Percentiles rank a stretch among this genome's conserved stretches.
Evolutionary conservation across 2,888 invertebrate species (phyloP).

Genomic region (Eubasilissa splendida): DNA sequence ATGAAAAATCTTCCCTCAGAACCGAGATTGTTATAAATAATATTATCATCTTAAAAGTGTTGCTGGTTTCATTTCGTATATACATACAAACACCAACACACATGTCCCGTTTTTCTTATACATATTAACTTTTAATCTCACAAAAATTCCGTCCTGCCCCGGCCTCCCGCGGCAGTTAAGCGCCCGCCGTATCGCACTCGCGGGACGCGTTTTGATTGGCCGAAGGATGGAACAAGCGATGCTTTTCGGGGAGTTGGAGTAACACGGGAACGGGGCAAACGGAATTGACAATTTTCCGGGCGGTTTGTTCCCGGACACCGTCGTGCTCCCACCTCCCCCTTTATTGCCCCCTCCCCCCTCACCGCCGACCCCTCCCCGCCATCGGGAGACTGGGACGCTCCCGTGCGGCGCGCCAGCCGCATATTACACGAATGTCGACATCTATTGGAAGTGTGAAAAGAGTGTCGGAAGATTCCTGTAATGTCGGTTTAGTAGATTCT

Average conservation of each 20-base stretch:
- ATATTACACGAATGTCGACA: constrained; percentile 14
- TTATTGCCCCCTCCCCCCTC: constrained; percentile 12
- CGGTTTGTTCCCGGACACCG: constrained; percentile 77
- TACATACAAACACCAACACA: too few species aligned
- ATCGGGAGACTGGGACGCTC: constrained; percentile 17
- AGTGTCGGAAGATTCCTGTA: too few species aligned
- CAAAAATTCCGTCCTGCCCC: constrained; percentile 11
- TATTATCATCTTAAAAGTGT: too few species aligned
- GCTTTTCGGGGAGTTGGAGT: constrained; percentile 58
- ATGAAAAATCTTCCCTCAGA: too few species aligned
- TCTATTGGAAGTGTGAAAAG: constrained; percentile 3
- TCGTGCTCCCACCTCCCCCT: constrained; percentile 67
- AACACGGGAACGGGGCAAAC: constrained; percentile 65
- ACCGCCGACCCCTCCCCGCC: constrained; percentile 12
- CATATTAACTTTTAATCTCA: constrained; percentile 25
- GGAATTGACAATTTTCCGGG: constrained; percentile 82
- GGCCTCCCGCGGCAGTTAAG: constrained; percentile 57
- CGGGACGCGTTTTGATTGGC: constrained; percentile 56
- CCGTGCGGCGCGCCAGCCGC: constrained; percentile 5
- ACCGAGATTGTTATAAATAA: too few species aligned
- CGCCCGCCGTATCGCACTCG: constrained; percentile 48
- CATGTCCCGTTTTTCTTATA: background rate
- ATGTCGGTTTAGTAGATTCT: too few species aligned
- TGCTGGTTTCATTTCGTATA: too few species aligned
- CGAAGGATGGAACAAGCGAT: constrained; percentile 51